Evolutionary conservation across 1,140 invertebrate species (phyloP).

Genomic region (Drosophila dunni): DNA sequence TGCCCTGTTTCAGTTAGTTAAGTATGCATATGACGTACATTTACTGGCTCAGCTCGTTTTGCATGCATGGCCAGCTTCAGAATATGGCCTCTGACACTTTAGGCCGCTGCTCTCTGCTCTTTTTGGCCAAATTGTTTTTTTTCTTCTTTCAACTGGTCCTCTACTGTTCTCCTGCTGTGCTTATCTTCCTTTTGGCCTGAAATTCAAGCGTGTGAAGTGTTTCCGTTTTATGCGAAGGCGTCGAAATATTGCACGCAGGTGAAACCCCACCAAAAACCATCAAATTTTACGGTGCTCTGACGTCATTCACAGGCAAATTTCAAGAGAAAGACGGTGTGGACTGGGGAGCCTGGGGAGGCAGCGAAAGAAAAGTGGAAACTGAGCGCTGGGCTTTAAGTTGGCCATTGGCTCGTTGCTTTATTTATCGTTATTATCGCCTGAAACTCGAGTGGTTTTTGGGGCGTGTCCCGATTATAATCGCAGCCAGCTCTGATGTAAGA

Average conservation of each 20-base stretch:
- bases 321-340: no score
- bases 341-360: no score
- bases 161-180: neutral
- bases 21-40: conserved; percentile 66
- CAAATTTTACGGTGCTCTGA: conserved; percentile 32
- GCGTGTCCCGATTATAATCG: conserved; percentile 46
- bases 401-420: conserved; percentile 43
- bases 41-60: conserved; percentile 52
- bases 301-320: conserved; percentile 49
- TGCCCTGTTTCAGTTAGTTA: conserved; percentile 33
- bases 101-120: conserved; percentile 6
- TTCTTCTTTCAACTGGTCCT: neutral
- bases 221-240: conserved; percentile 40
- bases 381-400: conserved; percentile 30
- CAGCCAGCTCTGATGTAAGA: conserved; percentile 38
- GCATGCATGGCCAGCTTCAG: conserved; percentile 48
- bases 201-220: conserved; percentile 53
- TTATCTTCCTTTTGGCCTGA: conserved; percentile 12
- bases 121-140: conserved; percentile 38
- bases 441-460: conserved; percentile 45
- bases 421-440: conserved; percentile 54
- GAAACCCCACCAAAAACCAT: conserved; percentile 1
- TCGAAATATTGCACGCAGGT: conserved; percentile 46
- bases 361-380: neutral
- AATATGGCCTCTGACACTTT: conserved; percentile 17